Percentiles rank a stretch among this genome's conserved stretches.
These are phyloP conservation scores for Heteronetta atricapilla DNA, from an alignment of 2,113 vertebrate species.

Conservation along the genomic window DNA sequence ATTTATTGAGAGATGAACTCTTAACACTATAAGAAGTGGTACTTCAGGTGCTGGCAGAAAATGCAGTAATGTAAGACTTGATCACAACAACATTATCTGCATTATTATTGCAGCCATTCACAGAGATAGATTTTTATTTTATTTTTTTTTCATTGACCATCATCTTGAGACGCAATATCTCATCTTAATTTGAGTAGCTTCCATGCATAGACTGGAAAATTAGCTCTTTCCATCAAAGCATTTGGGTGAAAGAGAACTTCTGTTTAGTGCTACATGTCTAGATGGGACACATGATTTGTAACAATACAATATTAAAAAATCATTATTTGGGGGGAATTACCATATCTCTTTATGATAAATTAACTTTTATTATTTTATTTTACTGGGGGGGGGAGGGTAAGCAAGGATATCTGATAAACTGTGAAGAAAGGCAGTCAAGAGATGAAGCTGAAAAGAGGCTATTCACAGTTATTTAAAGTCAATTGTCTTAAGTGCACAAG, in stretches of 20 bases:
- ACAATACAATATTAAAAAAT: slow-evolving; percentile 53
- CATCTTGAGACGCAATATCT: slow-evolving; percentile 21
- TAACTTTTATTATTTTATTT: neutral
- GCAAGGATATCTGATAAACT: neutral
- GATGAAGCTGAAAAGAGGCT: neutral
- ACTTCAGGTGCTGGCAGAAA: slow-evolving; percentile 21
- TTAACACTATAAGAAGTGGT: neutral
- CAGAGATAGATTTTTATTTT: slow-evolving; percentile 25
- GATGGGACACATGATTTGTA: slow-evolving; percentile 31
- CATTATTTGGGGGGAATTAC: slow-evolving; percentile 15
- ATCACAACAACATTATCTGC: slow-evolving; percentile 31
- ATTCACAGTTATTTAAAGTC: neutral
- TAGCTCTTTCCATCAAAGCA: slow-evolving; percentile 8
- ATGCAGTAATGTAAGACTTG: neutral
- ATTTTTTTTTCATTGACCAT: slow-evolving; percentile 9
- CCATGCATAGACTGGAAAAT: slow-evolving; percentile 45
- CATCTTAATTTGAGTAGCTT: slow-evolving; percentile 46
- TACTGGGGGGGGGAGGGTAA: neutral
- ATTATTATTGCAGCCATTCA: slow-evolving; percentile 43
- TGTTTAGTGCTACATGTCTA: slow-evolving; percentile 45
- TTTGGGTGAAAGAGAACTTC: slow-evolving; percentile 37
- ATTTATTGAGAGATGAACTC: neutral
- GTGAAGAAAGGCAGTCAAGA: neutral
- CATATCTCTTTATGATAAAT: slow-evolving; percentile 16
- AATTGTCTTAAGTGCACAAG: neutral